A percentile compares a stretch with the other conserved stretches of the same genome.
These are phyloP conservation scores for Ceratina australensis DNA, from an alignment of 1,140 invertebrate species.

Conservation along the genomic window DNA sequence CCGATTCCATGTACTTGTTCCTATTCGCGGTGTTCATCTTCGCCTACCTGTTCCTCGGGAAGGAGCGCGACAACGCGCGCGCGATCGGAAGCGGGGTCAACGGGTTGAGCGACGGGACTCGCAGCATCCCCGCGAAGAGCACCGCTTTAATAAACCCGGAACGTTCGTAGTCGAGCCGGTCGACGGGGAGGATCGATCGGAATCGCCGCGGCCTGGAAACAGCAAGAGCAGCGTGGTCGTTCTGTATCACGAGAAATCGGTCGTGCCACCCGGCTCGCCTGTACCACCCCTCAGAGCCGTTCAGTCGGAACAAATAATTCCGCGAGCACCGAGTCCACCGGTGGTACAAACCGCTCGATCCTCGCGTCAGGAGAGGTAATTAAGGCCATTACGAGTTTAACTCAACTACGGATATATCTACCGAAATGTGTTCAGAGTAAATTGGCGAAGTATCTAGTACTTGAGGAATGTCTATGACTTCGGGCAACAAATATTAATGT, in stretches of 20 bases:
- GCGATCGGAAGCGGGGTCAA: neutral
- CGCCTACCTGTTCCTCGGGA: constrained; percentile 30
- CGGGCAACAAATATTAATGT: no score
- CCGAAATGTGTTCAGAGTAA: no score
- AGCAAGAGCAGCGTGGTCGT: constrained; percentile 71
- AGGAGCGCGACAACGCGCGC: neutral
- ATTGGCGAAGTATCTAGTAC: no score
- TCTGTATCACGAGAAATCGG: constrained; percentile 62
- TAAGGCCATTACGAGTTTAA: neutral
- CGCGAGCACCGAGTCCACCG: neutral
- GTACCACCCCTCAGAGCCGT: constrained; percentile 45
- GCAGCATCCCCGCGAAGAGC: neutral
- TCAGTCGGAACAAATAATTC: constrained; percentile 61
- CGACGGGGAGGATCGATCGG: constrained; percentile 37
- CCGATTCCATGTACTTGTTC: constrained; percentile 33
- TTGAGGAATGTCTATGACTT: no score
- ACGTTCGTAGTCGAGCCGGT: constrained; percentile 45
- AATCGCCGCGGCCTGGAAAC: constrained; percentile 53
- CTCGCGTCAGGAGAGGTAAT: constrained; percentile 33
- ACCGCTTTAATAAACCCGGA: constrained; percentile 25
- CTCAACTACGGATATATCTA: no score
- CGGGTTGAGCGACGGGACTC: constrained; percentile 4
- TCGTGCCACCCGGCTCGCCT: constrained; percentile 36
- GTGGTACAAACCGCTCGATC: neutral
- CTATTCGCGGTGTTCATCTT: constrained; percentile 40